These are phyloP conservation scores for Myodes glareolus DNA, from an alignment of 2,113 vertebrate genomes.

Conservation along the genomic window DNA sequence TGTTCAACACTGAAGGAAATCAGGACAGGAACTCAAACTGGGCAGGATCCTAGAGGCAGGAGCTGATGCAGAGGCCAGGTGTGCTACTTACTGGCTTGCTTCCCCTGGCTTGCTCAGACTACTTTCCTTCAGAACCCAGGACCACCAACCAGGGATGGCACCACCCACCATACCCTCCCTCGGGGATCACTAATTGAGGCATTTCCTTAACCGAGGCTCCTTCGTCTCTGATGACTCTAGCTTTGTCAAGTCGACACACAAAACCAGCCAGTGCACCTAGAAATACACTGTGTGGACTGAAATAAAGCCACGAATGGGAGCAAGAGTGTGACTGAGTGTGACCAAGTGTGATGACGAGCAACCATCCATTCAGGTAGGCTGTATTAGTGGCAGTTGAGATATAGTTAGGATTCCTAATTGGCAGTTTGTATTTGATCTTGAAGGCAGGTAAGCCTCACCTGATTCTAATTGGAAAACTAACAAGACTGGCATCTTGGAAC, in stretches of 20 bases:
- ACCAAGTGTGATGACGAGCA: too few relatives aligned
- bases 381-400: neutral
- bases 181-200: neutral
- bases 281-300: neutral
- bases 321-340: neutral
- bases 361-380: rapidly evolving
- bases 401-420: neutral
- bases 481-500: neutral
- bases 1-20: neutral
- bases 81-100: neutral
- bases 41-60: neutral
- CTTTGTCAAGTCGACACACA: neutral
- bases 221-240: neutral
- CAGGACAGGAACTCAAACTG: neutral
- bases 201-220: neutral
- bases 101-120: neutral
- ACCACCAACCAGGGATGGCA: neutral
- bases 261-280: neutral
- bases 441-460: neutral
- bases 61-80: neutral
- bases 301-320: neutral
- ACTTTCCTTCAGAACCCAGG: neutral
- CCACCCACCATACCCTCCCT: neutral
- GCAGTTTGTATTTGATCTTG: neutral
- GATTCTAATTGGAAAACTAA: neutral